Conservation (phyloP, 2,797 vertebrate genomes). For the Macropodus opercularis region DNA sequence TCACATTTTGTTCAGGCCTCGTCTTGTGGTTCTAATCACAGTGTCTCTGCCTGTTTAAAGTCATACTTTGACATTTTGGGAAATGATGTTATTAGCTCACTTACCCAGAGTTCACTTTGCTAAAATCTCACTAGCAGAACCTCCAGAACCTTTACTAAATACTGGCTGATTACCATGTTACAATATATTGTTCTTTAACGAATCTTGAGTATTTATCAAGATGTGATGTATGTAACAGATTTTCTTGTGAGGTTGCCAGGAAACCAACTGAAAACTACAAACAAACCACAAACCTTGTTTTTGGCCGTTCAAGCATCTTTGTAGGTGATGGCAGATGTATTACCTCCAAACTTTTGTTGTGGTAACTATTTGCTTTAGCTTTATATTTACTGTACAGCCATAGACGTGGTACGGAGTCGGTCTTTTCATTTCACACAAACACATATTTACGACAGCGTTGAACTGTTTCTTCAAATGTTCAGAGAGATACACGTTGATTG, state of each 20-base stretch:
- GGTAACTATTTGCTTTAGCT: neutral
- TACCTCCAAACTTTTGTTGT: neutral
- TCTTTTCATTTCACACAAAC: neutral
- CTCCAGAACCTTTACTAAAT: no score
- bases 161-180: neutral
- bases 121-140: neutral
- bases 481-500: slow-evolving; percentile 11
- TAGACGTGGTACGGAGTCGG: neutral
- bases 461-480: slow-evolving; percentile 2
- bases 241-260: neutral
- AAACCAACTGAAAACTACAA: neutral
- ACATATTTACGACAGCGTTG: neutral
- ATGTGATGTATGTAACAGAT: neutral
- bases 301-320: neutral
- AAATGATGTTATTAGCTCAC: neutral
- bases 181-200: no score
- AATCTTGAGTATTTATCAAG: no score
- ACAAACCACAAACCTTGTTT: neutral
- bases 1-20: slow-evolving; percentile 7
- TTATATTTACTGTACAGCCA: slow-evolving; percentile 3
- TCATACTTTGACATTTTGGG: slow-evolving; percentile 2
- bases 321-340: neutral
- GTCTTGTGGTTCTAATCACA: neutral
- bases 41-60: slow-evolving; percentile 25
- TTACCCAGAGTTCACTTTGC: neutral